Conservation (phyloP, 2,113 vertebrate species). For the Equus quagga region DNA sequence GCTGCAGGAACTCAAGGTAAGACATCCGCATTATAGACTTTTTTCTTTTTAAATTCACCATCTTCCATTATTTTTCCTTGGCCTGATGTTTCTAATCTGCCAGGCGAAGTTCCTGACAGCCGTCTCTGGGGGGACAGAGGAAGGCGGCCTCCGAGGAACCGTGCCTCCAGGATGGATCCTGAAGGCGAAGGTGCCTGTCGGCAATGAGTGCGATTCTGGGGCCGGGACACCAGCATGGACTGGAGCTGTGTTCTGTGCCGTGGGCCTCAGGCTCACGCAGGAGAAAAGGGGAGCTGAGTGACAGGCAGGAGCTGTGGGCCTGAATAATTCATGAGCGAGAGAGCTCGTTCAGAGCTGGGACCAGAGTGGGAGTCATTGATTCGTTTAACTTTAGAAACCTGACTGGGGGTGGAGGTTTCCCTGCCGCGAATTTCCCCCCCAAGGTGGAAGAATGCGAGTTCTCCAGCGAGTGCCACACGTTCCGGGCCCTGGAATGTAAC, state of each 20-base stretch:
- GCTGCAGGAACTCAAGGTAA: not conserved
- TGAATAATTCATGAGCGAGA: not conserved
- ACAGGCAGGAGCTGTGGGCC: not conserved
- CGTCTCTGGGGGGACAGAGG: not conserved
- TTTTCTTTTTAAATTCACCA: not conserved
- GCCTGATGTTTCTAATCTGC: not conserved
- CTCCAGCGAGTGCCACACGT: not conserved
- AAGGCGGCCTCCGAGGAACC: no score
- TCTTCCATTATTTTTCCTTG: not conserved
- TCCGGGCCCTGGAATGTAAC: not conserved
- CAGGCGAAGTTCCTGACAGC: not conserved
- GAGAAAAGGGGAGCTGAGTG: not conserved
- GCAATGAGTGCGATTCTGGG: not conserved
- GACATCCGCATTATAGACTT: accelerated
- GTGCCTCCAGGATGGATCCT: not conserved
- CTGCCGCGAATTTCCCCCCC: not conserved
- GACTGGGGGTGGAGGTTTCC: not conserved
- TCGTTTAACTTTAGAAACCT: not conserved
- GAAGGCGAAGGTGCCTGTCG: not conserved
- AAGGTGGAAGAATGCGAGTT: not conserved
- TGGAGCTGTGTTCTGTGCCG: not conserved
- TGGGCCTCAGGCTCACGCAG: not conserved
- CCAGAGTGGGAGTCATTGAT: not conserved
- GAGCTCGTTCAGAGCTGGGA: not conserved
- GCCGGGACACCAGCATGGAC: not conserved